Conservation (phyloP, 2,797 vertebrate genomes). For the Euthynnus affinis region DNA sequence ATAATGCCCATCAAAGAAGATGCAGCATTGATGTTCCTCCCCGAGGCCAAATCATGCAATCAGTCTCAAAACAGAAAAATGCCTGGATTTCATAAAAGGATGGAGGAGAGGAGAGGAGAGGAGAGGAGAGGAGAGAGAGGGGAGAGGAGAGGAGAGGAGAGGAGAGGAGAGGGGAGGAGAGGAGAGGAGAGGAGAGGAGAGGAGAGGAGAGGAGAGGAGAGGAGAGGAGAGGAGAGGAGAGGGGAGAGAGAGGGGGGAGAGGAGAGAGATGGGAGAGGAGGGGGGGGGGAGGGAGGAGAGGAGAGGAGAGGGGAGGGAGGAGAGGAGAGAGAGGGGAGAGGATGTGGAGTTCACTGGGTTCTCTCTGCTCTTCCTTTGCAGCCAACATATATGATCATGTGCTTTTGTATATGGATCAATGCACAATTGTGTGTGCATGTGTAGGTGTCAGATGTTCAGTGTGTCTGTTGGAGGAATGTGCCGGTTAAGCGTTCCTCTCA, state of each 20-base stretch:
- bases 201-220: too few relatives aligned
- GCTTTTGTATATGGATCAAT: slow-evolving; percentile 25
- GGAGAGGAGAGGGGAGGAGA: background rate
- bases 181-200: background rate
- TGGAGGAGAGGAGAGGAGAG: background rate
- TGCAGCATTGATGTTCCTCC: background rate
- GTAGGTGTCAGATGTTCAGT: slow-evolving; percentile 36
- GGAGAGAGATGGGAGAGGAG: too few relatives aligned
- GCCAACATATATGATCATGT: slow-evolving; percentile 29
- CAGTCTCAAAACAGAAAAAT: too few relatives aligned
- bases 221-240: too few relatives aligned
- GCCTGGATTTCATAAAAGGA: too few relatives aligned
- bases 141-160: too few relatives aligned
- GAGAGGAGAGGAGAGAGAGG: background rate
- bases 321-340: too few relatives aligned
- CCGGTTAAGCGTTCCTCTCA: slow-evolving; percentile 34
- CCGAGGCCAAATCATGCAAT: too few relatives aligned
- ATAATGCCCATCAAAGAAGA: background rate
- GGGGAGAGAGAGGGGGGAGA: background rate
- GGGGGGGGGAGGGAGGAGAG: background rate
- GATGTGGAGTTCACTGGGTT: slow-evolving; percentile 22
- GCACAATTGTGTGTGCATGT: slow-evolving; percentile 40
- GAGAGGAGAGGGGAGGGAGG: too few relatives aligned
- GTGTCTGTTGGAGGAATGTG: slow-evolving; percentile 47
- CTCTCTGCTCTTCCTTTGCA: slow-evolving; percentile 1